Evolutionary conservation across 2,888 invertebrate genomes (phyloP).

Genomic region (Parasteatoda lunata): DNA sequence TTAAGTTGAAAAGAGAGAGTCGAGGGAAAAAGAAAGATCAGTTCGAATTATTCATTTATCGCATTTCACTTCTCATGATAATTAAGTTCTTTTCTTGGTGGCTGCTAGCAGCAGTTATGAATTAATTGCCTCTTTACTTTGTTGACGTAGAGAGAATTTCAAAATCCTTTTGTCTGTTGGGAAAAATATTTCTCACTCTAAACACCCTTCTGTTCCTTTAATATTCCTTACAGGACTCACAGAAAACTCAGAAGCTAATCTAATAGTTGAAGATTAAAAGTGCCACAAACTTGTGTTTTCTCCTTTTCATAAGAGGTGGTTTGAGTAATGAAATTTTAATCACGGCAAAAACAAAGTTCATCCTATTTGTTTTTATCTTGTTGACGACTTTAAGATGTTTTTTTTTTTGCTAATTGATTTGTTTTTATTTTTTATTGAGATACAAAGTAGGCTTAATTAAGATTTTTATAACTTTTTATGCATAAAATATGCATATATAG

Average conservation of each 20-base stretch:
- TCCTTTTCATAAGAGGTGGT: slow-evolving; percentile 3
- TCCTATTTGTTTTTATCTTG: background rate
- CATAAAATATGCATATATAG: no score
- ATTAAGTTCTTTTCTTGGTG: slow-evolving; percentile 33
- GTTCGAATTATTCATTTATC: slow-evolving; percentile 45
- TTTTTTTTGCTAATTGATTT: background rate
- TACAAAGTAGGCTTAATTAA: no score
- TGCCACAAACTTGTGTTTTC: slow-evolving; percentile 3
- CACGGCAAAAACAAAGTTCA: slow-evolving; percentile 21
- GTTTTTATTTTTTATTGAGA: no score
- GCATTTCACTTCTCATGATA: slow-evolving; percentile 29
- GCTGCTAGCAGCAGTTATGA: slow-evolving; percentile 18
- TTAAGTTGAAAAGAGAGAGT: background rate
- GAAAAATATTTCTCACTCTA: slow-evolving; percentile 12
- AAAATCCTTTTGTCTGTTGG: slow-evolving; percentile 32
- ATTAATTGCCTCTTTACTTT: slow-evolving; percentile 30
- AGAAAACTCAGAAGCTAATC: background rate
- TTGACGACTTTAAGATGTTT: background rate
- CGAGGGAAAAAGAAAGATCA: background rate
- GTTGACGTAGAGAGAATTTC: slow-evolving; percentile 21
- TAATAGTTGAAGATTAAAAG: background rate
- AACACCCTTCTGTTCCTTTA: background rate
- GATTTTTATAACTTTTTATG: no score
- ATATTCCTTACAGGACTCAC: background rate
- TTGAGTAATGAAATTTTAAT: slow-evolving; percentile 39